These are phyloP conservation scores for Cuculus canorus DNA, from an alignment of 2,797 vertebrate species.

Conservation along the genomic window DNA sequence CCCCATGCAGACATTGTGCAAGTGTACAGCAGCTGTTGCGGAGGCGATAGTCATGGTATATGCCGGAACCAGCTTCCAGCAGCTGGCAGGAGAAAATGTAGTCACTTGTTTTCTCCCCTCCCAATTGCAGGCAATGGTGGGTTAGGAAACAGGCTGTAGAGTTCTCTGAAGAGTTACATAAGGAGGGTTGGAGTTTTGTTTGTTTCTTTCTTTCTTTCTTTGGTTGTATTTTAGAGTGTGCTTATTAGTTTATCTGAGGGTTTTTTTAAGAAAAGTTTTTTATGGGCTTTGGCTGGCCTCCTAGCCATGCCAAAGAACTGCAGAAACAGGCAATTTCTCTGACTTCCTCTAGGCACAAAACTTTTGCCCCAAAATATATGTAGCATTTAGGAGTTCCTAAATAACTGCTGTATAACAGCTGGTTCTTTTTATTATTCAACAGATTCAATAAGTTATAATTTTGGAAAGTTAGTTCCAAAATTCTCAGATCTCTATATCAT, in stretches of 20 bases:
- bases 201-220: not conserved
- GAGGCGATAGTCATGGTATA: accelerated
- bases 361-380: not conserved
- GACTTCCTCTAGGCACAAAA: not conserved
- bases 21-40: too few relatives aligned
- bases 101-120: not conserved
- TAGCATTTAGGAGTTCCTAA: not conserved
- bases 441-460: not conserved
- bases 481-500: not conserved
- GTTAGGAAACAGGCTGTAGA: not conserved
- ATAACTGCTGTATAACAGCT: not conserved
- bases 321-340: not conserved
- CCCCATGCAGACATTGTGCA: not conserved
- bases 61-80: not conserved
- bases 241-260: too few relatives aligned
- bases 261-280: not conserved
- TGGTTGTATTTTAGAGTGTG: not conserved
- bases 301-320: not conserved
- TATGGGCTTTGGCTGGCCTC: not conserved
- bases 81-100: not conserved
- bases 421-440: not conserved
- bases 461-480: not conserved
- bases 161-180: not conserved
- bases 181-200: not conserved
- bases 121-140: not conserved